phyloP scores from a whole-genome alignment of 2,888 invertebrate genomes.

The Ephialtes manifestator region DNA sequence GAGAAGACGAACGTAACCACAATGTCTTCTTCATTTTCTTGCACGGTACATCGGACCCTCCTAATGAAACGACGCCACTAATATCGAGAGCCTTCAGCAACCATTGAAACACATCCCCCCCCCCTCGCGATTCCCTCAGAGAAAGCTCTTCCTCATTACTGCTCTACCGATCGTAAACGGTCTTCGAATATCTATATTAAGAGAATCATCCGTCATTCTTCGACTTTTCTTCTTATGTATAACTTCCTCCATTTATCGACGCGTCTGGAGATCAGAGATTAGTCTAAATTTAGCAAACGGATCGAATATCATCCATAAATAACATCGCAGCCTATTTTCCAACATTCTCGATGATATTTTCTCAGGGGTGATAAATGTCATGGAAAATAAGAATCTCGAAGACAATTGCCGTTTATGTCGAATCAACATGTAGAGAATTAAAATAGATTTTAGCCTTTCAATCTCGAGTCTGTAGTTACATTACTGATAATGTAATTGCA shows the following conservation, averaged over 20 bases:
- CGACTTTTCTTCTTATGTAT: neutral
- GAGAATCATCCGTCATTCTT: neutral
- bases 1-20: slow-evolving; percentile 23
- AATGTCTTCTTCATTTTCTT: slow-evolving; percentile 22
- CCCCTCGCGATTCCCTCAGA: neutral
- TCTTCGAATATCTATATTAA: neutral
- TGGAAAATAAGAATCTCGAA: neutral
- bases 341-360: neutral
- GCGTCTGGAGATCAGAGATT: slow-evolving; percentile 3
- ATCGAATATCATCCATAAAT: slow-evolving; percentile 10
- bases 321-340: neutral
- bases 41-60: slow-evolving; percentile 50
- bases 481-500: no score
- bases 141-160: neutral
- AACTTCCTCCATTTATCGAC: neutral
- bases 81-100: slow-evolving; percentile 53
- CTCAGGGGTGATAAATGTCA: neutral
- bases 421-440: neutral
- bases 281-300: slow-evolving; percentile 5
- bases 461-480: no score
- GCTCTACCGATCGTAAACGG: neutral
- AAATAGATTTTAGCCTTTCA: no score
- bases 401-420: neutral
- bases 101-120: slow-evolving; percentile 3
- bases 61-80: neutral